phyloP scores from a whole-genome alignment of 2,888 invertebrate genomes.

The Apodemia hepburni region DNA sequence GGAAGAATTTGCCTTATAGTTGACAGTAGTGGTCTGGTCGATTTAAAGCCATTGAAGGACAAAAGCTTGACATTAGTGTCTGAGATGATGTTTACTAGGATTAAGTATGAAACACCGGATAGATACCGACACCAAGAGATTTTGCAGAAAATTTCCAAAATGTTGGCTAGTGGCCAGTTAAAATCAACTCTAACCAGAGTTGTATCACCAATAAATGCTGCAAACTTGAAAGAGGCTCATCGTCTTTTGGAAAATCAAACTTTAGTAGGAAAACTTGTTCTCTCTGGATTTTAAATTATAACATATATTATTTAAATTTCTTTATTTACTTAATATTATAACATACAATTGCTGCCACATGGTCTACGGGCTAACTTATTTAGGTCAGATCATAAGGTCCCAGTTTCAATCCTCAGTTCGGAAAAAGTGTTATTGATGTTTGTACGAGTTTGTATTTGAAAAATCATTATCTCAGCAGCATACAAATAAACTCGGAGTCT shows the following conservation, averaged over 20 bases:
- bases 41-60: conserved; percentile 53
- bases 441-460: too few species aligned
- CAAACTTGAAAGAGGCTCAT: conserved; percentile 59
- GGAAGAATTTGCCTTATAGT: conserved; percentile 65
- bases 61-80: conserved; percentile 62
- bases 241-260: conserved; percentile 52
- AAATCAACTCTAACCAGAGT: conserved; percentile 54
- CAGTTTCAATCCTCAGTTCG: too few species aligned
- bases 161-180: conserved; percentile 53
- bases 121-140: conserved; percentile 55
- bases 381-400: too few species aligned
- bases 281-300: conserved; percentile 37
- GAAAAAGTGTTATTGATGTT: too few species aligned
- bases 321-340: too few species aligned
- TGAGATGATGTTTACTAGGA: conserved; percentile 61
- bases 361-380: too few species aligned
- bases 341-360: too few species aligned
- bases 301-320: too few species aligned
- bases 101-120: conserved; percentile 62
- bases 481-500: too few species aligned
- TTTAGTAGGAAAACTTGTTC: conserved; percentile 60
- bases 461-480: too few species aligned
- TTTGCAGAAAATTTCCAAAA: conserved; percentile 47
- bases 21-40: conserved; percentile 56
- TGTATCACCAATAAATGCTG: conserved; percentile 61